Evolutionary conservation across 2,113 vertebrate genomes (phyloP), one percentile per base, ranked within the genome.

Genomic region (Perognathus longimembris): DNA sequence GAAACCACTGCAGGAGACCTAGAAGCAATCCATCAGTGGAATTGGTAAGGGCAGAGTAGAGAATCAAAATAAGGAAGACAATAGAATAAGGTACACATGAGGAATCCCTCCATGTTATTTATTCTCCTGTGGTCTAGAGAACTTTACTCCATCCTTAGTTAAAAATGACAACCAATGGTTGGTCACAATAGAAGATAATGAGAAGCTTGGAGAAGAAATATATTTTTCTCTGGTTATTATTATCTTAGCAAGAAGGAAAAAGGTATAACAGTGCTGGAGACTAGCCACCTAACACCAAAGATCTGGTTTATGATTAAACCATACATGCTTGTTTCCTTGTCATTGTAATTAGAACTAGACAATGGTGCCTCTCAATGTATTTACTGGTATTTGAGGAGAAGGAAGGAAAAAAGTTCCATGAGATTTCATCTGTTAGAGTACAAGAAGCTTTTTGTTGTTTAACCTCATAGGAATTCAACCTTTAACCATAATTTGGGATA

Each of bases 401-500:
- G 94, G 96, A 94, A 95, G 86, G n/a, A 57, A 50, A 74, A 17
- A 30, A 7, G 10, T 50, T 88, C 45, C 73, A 73, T 20, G 30
- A 93, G 88, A 92, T 66, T 0, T 85, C 71, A 90, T 94, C 95
- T 89, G 32, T 80, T 34, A 61, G 86, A 67, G 20, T n/a, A 92
- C 90, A 94, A 90, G 75, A 93, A 63, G 9, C 21, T 64, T 93
- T 93, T 85, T 95, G 76, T 90, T 77, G n/a, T 20, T 40, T 93
- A 92, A 94, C 84, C 76, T 90, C 80, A 10, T 28, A 86, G 89
- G 80, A 92, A 92, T 93, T 89, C 79, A 93, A 93, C 67, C 91
- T 95, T 93, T 90, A 93, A 74, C 92, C 57, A 61, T 90, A 90
- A 63, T 73, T 80, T 78, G 15, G 38, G 40, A 70, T 85, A 88